phyloP scores from a whole-genome alignment of 2,888 invertebrate species.

The Metellina segmentata region DNA sequence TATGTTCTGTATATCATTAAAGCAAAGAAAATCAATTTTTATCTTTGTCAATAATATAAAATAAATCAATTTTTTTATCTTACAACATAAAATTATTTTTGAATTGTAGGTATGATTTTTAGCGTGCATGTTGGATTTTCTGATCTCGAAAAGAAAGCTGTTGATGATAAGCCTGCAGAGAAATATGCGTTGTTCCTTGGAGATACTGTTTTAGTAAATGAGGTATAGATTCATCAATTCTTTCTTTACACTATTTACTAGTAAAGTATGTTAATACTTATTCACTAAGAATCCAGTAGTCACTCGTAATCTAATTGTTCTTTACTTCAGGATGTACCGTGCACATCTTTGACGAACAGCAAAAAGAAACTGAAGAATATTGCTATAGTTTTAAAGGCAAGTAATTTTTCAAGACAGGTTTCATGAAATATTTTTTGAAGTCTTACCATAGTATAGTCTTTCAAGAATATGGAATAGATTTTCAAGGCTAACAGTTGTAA shows the following conservation, averaged over 20 bases:
- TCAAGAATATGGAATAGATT: no score
- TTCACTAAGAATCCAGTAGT: not conserved
- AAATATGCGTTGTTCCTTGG: constrained; percentile 96
- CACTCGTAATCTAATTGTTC: not conserved
- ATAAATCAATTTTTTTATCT: not conserved
- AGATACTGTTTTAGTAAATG: constrained; percentile 97
- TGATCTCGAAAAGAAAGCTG: constrained; percentile 89
- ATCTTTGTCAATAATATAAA: no score
- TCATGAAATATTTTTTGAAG: no score
- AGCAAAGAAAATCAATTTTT: no score
- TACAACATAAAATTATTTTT: not conserved
- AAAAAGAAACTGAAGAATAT: constrained; percentile 98
- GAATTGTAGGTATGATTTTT: constrained; percentile 90
- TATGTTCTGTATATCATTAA: not conserved
- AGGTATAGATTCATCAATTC: constrained; percentile 83
- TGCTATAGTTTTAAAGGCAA: constrained; percentile 92
- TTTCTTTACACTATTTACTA: not conserved
- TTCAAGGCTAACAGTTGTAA: not conserved
- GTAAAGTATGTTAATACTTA: not conserved
- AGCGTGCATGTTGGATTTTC: constrained; percentile 96
- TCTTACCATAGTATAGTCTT: not conserved
- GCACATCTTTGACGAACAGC: constrained; percentile 91
- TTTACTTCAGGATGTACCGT: constrained; percentile 85
- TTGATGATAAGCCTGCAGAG: constrained; percentile 89
- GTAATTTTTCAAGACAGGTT: not conserved